Base-by-base conservation (phyloP, 2,113 vertebrate species). In the Accipiter virgatus region DNA sequence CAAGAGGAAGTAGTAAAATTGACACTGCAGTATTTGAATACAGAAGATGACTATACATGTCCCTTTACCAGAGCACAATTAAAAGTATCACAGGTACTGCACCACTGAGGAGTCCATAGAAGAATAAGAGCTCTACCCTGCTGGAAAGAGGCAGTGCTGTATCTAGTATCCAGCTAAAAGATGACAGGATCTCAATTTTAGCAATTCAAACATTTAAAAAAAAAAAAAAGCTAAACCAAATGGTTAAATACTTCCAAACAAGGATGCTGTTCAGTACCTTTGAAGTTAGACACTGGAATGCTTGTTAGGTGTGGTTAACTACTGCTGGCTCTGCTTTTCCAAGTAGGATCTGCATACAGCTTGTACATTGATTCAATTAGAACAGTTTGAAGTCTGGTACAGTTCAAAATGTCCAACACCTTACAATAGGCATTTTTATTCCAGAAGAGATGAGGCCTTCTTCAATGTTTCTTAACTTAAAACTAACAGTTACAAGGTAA, bases 221-320 rank as follows among this genome's bases (percentile, higher is more conserved):
- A 34, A 55, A 80, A 59, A 23, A 11, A 50, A 62, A 59, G 26
- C 72, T 14, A 61, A 86, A 84, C 18, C 75, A 81, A 92, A 71
- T 1, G 68, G 97, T 92, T 77, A 42, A 97, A 94, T 50, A 27
- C 67, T 92, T 48, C 52, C 73, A 90, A 92, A 89, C 67, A 91
- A 92, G 72, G 94, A 73, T 90, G 92, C 90, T 68, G 86, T 43
- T 93, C 67, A 96, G 90, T 22, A 79, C 56, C 91, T 95, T 92
- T 97, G 94, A 97, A 95, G 91, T 79, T 36, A 83, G 80, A 58
- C 81, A 85, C 77, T 58, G 95, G 83, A 85, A 97, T 81, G 80
- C 48, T 78, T 83, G 71, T 66, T 88, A 92, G 79, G 67, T 92
- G 85, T 88, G 95, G 92, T 78, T 50, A 74, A 62, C 71, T 74